Base-by-base conservation (phyloP, 2,888 invertebrate species). In the Tenthredo amoena region DNA sequence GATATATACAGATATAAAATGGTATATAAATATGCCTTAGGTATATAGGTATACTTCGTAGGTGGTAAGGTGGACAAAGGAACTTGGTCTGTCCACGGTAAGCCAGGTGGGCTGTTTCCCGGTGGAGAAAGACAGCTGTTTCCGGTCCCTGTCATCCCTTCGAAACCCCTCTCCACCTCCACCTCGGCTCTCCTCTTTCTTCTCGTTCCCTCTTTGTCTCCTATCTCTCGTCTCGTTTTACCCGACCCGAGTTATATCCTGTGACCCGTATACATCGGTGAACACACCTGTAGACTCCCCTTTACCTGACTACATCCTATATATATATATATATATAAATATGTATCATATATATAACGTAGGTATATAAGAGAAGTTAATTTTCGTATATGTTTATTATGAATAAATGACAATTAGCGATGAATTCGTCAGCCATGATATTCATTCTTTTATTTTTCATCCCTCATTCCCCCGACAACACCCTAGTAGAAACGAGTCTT, bases 81-180 rank as follows among this genome's bases (percentile, higher is more conserved):
- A 83, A 83, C 68, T 83, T 47, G 68, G 31, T 55, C 50, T 7
- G 81, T 37, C 81, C 65, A 43, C 83, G 83, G 81, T 82, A 34
- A 71, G 77, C 85, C 85, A 85, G 85, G 85, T 85, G 85, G 50
- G 65, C 79, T n/a, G 31, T 40, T 85, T 85, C 81, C 81, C 81
- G 79, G 81, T 37, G 34, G 62, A 40, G 40, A 47, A 58, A 82
- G 85, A 85, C 85, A 85, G 85, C 85, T 85, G 85, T 71, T 85
- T 85, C 85, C 85, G 77, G 79, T 81, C 55, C 40, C 85, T 43
- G 81, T 82, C 81, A 82, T 85, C 72, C 81, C 85, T 71, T 82
- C 40, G 58, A 68, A 81, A 26, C 26, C 47, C 47, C 79, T 68
- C 82, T n/a, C 76, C 55, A 21, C 74, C 77, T 62, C 31, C 77